A percentile compares a stretch with the other conserved stretches of the same genome.
Evolutionary conservation across 1,140 invertebrate genomes (phyloP).

Genomic region (Aphidius gifuensis): DNA sequence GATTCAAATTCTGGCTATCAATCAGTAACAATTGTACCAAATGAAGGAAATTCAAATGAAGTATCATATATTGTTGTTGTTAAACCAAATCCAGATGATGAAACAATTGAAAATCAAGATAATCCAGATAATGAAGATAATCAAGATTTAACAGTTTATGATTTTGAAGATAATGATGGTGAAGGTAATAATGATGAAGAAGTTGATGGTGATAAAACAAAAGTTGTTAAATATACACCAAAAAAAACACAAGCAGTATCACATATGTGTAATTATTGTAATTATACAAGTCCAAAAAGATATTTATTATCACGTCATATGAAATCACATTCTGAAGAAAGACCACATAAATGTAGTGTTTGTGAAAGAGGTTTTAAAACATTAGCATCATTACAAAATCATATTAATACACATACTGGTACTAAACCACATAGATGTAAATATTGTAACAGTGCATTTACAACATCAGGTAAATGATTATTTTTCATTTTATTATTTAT

Average conservation of each 20-base stretch:
- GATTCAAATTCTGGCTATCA: constrained; percentile 68
- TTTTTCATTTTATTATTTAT: neutral
- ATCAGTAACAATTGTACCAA: constrained; percentile 83
- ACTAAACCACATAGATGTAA: constrained; percentile 93
- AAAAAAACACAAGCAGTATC: constrained; percentile 70
- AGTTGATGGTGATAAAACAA: constrained; percentile 64
- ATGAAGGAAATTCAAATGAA: constrained; percentile 74
- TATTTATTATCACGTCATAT: constrained; percentile 90
- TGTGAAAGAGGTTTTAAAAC: constrained; percentile 96
- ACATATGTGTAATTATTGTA: constrained; percentile 86
- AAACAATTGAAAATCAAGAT: constrained; percentile 56
- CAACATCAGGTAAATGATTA: constrained; percentile 75
- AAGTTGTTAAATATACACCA: constrained; percentile 65
- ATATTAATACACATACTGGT: constrained; percentile 95
- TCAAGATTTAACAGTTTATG: constrained; percentile 65
- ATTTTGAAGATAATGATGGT: constrained; percentile 65
- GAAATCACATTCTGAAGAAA: constrained; percentile 92
- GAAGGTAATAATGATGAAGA: constrained; percentile 56
- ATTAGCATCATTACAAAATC: constrained; percentile 87
- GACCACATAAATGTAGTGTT: constrained; percentile 91
- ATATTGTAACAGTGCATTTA: constrained; percentile 89
- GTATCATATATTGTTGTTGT: constrained; percentile 89
- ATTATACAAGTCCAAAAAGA: constrained; percentile 84
- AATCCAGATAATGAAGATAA: constrained; percentile 55
- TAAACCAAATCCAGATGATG: constrained; percentile 62